phyloP scores from a whole-genome alignment of 1,140 invertebrate genomes.

The Nebria ingens region DNA sequence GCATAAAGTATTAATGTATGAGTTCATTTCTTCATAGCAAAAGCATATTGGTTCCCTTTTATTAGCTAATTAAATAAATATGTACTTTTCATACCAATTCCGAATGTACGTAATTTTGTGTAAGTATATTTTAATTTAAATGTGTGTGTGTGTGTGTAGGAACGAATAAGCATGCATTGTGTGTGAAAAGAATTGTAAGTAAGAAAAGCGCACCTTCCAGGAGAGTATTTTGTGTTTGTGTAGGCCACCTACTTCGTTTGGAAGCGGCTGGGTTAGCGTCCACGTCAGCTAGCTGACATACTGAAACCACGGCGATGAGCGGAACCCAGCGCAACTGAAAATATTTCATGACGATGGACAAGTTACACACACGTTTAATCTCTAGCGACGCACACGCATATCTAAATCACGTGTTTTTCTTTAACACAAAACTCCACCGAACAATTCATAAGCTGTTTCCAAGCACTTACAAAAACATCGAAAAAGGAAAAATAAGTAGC shows the following conservation, averaged over 20 bases:
- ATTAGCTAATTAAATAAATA: too few species aligned
- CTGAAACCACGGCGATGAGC: not conserved
- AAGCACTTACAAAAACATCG: too few species aligned
- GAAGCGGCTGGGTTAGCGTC: not conserved
- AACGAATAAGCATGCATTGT: too few species aligned
- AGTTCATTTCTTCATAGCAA: too few species aligned
- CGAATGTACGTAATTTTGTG: too few species aligned
- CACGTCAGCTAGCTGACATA: not conserved
- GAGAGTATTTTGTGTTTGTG: not conserved
- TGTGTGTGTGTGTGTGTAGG: too few species aligned
- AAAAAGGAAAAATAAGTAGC: too few species aligned
- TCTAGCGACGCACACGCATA: not conserved
- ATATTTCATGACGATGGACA: not conserved
- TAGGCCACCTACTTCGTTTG: conserved; percentile 4
- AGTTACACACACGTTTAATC: not conserved
- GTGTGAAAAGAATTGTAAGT: too few species aligned
- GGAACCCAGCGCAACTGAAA: not conserved
- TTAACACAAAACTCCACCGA: not conserved
- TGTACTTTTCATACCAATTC: too few species aligned
- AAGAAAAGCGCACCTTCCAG: not conserved
- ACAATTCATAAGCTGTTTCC: not conserved
- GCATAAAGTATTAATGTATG: too few species aligned
- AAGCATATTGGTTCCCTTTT: too few species aligned
- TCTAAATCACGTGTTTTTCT: not conserved
- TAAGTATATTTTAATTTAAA: too few species aligned